phyloP scores from a whole-genome alignment of 2,888 invertebrate species.

The Bhutanitis thaidina region DNA sequence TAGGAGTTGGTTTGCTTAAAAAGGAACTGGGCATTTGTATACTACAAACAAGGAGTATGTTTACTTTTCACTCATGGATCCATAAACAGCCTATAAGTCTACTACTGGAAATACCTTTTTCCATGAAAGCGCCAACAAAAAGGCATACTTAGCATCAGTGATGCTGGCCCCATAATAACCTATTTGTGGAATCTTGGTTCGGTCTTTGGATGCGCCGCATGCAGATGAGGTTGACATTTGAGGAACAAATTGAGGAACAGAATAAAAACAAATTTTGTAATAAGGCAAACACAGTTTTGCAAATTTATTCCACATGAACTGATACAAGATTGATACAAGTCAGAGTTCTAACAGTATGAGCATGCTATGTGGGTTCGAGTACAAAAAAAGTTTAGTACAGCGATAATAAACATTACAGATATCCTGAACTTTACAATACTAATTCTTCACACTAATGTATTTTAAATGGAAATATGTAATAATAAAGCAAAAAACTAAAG shows the following conservation, averaged over 20 bases:
- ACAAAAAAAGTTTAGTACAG: conserved; percentile 71
- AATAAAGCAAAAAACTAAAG: conserved; percentile 79
- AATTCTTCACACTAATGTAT: conserved; percentile 77
- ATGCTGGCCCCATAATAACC: too few species aligned
- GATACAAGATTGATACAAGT: conserved; percentile 78
- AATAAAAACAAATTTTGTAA: conserved; percentile 56
- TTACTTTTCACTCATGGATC: too few species aligned
- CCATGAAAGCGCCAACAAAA: too few species aligned
- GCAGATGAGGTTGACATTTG: too few species aligned
- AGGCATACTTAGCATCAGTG: too few species aligned
- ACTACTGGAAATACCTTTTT: too few species aligned
- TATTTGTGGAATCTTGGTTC: too few species aligned
- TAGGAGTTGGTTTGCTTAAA: too few species aligned
- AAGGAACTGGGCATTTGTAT: too few species aligned
- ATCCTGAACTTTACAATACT: conserved; percentile 77
- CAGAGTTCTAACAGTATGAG: conserved; percentile 75
- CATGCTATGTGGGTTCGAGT: conserved; percentile 72
- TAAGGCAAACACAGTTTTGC: conserved; percentile 81
- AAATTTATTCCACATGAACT: conserved; percentile 79
- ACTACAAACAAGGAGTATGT: too few species aligned
- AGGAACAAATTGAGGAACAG: background rate
- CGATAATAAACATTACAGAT: conserved; percentile 73
- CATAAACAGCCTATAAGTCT: too few species aligned
- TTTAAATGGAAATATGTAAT: conserved; percentile 73
- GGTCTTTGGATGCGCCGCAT: too few species aligned